Evolutionary conservation across 1,140 invertebrate genomes (phyloP), one percentile per base, ranked within the genome.

Genomic region (Drosophila lacteicornis): DNA sequence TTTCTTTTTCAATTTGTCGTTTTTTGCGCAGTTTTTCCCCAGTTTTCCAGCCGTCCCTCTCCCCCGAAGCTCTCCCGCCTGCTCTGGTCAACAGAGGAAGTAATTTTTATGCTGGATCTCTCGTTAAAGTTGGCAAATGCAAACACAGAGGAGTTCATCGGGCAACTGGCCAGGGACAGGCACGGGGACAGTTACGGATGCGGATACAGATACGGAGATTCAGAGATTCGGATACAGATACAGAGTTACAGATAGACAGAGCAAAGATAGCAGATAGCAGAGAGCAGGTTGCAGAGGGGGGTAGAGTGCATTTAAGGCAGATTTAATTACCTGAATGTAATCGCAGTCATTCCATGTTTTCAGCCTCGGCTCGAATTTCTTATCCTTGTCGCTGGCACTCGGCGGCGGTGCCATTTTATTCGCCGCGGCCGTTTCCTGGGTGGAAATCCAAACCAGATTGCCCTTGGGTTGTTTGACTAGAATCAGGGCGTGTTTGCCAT

Each of bases 311-410:
- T 88, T 88, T 83, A 78, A 69, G 70, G 74, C 74, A 71, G 61
- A 82, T 85, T 81, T 92, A 92, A 82, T 86, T 93, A 94, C 94
- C 94, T 95, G 95, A 73, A 97, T 96, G 90, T 97, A 95, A 86
- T 97, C 97, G 92, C 97, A 98, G 68, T 97, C 95, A 79, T 96
- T 95, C 96, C 97, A 98, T 65, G 96, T 96, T 91, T 94, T 76
- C 56, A 94, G 92, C 63, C 92, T 93, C 75, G 94, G 94, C 79
- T 94, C 93, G 58, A 92, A 92, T 80, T 92, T 92, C 80, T 92
- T 93, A 62, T 92, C 92, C 80, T 93, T 93, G 61, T 93, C 92
- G 56, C 79, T 84, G 61, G 79, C 91, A 46, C 80, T 91, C n/a
- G 80, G 70, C 45, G 80, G 68, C 33, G 84, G 70, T 57, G 80